Base-by-base conservation (phyloP, 2,888 invertebrate genomes). In the Dinocampus coccinellae region DNA sequence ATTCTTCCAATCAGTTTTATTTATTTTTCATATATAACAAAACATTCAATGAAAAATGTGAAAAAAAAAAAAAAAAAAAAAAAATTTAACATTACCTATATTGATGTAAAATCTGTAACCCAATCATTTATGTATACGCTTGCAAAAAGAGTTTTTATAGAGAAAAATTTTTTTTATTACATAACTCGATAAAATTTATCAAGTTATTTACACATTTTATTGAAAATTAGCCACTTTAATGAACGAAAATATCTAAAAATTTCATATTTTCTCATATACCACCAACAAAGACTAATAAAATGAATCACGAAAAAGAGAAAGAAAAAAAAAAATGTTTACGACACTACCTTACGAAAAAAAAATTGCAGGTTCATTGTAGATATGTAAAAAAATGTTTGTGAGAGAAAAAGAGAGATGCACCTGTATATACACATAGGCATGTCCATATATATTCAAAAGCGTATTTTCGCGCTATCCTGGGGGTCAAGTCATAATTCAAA, bases 401-500 rank as follows among this genome's bases (percentile, higher is more conserved):
- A n/a, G 16, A 47, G 10, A 16, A 20, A 47, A 16, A 6, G 6
- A 6, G 9, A n/a, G 7, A 7, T n/a, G 9, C 1, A n/a, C 16
- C 3, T 16, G 6, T 6, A 47, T 16, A 20, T 16, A n/a, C 1
- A 47, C 3, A 20, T 39, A 39, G 1, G 10, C 10, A n/a, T 6
- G 7, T 16, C 9, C 16, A 16, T 47, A 47, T 47, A 69, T 34
- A 34, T 9, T 34, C 57, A 58, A 64, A 36, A n/a, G 39, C 29
- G 70, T 62, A 76, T 80, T 79, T 78, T 78, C 63, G 69, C 78
- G 79, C 73, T 29, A 52, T 26, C 26, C 42, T 26, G 42, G 39
- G 20, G 24, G 47, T 47, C 16, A 55, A 67, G 76, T 73, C 75
- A 75, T 76, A 76, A 74, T 73, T 76, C 75, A 76, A 75, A 36